Evolutionary conservation across 2,888 invertebrate genomes (phyloP), one percentile per base, ranked within the genome.

Genomic region (Pristionchus exspectatus): DNA sequence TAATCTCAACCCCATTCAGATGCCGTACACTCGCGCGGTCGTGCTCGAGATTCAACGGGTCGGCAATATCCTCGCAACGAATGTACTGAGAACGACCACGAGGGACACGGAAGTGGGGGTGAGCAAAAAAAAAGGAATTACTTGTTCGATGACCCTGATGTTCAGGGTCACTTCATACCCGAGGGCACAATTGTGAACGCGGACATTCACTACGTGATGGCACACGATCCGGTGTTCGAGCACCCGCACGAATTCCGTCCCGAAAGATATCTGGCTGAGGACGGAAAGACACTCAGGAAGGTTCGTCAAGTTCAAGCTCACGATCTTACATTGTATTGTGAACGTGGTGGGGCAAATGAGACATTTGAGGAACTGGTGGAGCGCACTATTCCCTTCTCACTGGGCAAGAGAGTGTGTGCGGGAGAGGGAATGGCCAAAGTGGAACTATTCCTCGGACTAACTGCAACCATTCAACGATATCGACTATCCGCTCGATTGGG

Each of bases 1-100:
- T n/a, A n/a, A n/a, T n/a, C n/a, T 16, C 1, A 54, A 54, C 1
- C 12, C 7, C 16, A 7, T 30, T 27, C 74, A 77, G 38, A 44
- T 86, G 38, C 86, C 86, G 38, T 86, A 86, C 30, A 66, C 86
- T 10, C n/a, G 54, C 16, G 86, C 86, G 3, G 86, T 66, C 66
- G 2, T 63, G n/a, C 30, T 66, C 86, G 86, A 86, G 54, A 86
- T 86, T 27, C 86, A 86, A n/a, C 63, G 86, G 10, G 14, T 16
- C 38, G 86, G 38, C 30, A 86, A 86, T 30, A 86, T 86, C 33
- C 86, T 86, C 38, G 38, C 33, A 14, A 63, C 54, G 66, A 86
- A 86, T n/a, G 86, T 86, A 12, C n/a, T 63, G 59, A 5, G 66
- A 24, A 59, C 24, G 44, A 66, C 66, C 3, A 66, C 66, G 12